These are phyloP conservation scores for Aplochiton taeniatus DNA, from an alignment of 2,797 vertebrate species.

Conservation along the genomic window DNA sequence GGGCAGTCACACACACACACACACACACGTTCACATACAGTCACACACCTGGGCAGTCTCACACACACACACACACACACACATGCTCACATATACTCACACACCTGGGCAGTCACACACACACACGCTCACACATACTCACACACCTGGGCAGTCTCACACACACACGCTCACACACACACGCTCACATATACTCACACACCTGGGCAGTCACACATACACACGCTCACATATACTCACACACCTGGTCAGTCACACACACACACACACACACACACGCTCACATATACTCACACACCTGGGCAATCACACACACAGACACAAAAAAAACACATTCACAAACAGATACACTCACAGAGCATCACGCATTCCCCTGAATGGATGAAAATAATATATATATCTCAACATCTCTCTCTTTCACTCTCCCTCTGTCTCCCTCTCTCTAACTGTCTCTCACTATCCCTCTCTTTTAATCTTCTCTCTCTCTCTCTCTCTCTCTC, in stretches of 20 bases:
- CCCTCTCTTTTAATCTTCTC: too few species aligned
- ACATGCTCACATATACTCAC: not conserved
- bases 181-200: not conserved
- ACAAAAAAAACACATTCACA: conserved; percentile 17
- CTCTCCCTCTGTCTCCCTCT: too few species aligned
- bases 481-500: too few species aligned
- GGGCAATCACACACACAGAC: conserved; percentile 8
- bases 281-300: conserved; percentile 17
- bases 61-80: not conserved
- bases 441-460: too few species aligned
- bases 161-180: not conserved
- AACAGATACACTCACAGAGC: not conserved
- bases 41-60: not conserved
- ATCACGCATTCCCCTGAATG: too few species aligned
- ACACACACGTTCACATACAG: not conserved
- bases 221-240: not conserved
- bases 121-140: not conserved
- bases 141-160: not conserved
- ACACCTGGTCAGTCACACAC: not conserved
- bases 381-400: too few species aligned
- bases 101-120: conserved; percentile 11
- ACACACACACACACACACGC: conserved; percentile 10
- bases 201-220: not conserved
- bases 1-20: not conserved
- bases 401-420: too few species aligned